Evolutionary conservation across 2,797 vertebrate species (phyloP), one percentile per base, ranked within the genome.

Genomic region (Girardinus metallicus): DNA sequence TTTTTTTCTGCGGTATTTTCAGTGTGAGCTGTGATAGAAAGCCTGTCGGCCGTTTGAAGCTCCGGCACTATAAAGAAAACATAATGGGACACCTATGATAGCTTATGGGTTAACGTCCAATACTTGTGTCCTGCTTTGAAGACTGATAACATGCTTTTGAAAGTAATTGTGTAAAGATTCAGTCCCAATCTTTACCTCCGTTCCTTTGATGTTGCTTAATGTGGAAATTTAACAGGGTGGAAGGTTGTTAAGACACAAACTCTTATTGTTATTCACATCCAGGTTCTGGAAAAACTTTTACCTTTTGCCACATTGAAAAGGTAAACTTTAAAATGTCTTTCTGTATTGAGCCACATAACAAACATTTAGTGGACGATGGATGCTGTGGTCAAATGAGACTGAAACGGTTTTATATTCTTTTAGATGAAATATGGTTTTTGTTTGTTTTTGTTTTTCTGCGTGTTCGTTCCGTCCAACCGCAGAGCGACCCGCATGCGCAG

Each of bases 51-150:
- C 39, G 39, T 70, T 70, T 70, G 15, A 70, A 70, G 66, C 66
- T n/a, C 11, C 26, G 2, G 26, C 5, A n/a, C 23, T n/a, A 43
- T 70, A 70, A 41, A 70, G n/a, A 6, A 68, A 43, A 44, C 66
- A 70, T 70, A 70, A 43, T n/a, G 26, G 34, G 39, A 43, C n/a
- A 26, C n/a, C 66, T 43, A 26, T 68, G 26, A 44, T 44, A n/a
- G 66, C 4, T 70, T 44, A n/a, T 43, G 64, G 62, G 64, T 68
- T 68, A 66, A 21, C 36, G 39, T 39, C 26, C 39, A 70, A 43
- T 44, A 43, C 41, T 44, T 70, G 23, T 70, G 66, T 43, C 44
- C 23, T 44, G 66, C 66, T 70, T 70, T 70, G 66, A 70, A 70
- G 66, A 43, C 16, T 64, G 60, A 64, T 64, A 9, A 18, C 2